Conservation (phyloP, 2,113 vertebrate genomes). For the Channa maculata region DNA sequence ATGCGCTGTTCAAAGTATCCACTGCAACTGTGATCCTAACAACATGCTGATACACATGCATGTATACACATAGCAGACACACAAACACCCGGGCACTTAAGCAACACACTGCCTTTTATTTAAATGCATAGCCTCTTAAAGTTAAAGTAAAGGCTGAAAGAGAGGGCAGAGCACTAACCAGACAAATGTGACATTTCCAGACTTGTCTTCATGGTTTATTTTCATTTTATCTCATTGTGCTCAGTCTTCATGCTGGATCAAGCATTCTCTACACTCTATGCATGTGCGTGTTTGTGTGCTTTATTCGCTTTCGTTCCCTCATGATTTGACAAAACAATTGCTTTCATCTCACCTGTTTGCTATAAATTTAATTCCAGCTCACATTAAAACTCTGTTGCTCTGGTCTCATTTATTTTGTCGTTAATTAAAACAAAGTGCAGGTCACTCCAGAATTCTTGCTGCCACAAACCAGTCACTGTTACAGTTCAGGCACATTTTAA, state of each 20-base stretch:
- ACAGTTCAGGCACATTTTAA: conserved; percentile 50
- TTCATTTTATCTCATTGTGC: conserved; percentile 57
- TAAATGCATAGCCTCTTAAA: conserved; percentile 64
- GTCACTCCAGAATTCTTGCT: conserved; percentile 34
- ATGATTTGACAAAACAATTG: conserved; percentile 43
- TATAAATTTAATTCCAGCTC: conserved; percentile 27
- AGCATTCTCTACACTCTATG: conserved; percentile 19
- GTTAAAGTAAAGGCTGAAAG: conserved; percentile 55
- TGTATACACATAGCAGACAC: neutral
- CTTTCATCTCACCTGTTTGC: conserved; percentile 18
- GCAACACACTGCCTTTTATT: conserved; percentile 69
- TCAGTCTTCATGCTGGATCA: conserved; percentile 62
- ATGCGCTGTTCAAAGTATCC: conserved; percentile 50
- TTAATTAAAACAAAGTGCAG: conserved; percentile 37
- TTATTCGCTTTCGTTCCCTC: conserved; percentile 37
- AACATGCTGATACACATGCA: conserved; percentile 22
- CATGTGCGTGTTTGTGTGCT: conserved; percentile 18
- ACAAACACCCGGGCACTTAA: conserved; percentile 39
- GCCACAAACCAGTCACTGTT: conserved; percentile 46
- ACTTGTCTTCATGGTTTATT: conserved; percentile 47
- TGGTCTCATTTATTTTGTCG: conserved; percentile 26
- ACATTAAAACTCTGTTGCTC: conserved; percentile 3
- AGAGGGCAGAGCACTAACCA: conserved; percentile 54
- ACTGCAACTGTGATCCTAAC: conserved; percentile 48
- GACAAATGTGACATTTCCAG: conserved; percentile 57